These are phyloP conservation scores for Saccostrea glomerata DNA, from an alignment of 1,140 invertebrate genomes.

Conservation along the genomic window DNA sequence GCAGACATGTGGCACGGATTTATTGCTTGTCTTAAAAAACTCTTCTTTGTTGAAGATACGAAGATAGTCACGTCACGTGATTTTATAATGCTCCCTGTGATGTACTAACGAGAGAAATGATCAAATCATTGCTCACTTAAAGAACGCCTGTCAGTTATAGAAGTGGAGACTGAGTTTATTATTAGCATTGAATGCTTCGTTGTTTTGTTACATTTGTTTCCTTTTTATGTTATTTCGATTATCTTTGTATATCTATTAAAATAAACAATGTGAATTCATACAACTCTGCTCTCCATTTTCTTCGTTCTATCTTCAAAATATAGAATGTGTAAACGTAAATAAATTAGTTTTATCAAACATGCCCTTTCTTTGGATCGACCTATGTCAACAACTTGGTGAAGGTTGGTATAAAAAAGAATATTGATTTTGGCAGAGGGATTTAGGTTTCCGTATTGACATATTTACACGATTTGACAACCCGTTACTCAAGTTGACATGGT, in stretches of 20 bases:
- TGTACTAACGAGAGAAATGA: slow-evolving; percentile 30
- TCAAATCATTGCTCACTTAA: slow-evolving; percentile 18
- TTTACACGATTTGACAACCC: background rate
- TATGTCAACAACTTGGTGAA: background rate
- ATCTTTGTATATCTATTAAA: slow-evolving; percentile 5
- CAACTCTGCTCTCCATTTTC: background rate
- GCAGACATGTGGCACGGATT: too few relatives aligned
- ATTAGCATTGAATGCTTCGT: slow-evolving; percentile 27
- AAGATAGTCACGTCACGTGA: background rate
- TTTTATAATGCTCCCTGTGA: background rate
- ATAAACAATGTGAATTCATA: background rate
- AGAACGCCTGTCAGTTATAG: background rate
- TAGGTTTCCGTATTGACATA: slow-evolving; percentile 14
- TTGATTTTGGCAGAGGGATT: slow-evolving; percentile 19
- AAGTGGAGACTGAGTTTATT: slow-evolving; percentile 4
- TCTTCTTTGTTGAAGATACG: background rate
- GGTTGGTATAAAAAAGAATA: background rate
- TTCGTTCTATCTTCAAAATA: background rate
- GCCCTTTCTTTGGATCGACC: background rate
- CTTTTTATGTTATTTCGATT: slow-evolving; percentile 24
- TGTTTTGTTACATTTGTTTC: slow-evolving; percentile 34
- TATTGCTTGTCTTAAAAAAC: background rate
- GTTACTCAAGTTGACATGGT: background rate
- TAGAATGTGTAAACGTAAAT: background rate
- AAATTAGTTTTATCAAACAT: slow-evolving; percentile 1